Conservation (phyloP, 92 coral and sea anemone species). For the Micromussa lordhowensis region DNA sequence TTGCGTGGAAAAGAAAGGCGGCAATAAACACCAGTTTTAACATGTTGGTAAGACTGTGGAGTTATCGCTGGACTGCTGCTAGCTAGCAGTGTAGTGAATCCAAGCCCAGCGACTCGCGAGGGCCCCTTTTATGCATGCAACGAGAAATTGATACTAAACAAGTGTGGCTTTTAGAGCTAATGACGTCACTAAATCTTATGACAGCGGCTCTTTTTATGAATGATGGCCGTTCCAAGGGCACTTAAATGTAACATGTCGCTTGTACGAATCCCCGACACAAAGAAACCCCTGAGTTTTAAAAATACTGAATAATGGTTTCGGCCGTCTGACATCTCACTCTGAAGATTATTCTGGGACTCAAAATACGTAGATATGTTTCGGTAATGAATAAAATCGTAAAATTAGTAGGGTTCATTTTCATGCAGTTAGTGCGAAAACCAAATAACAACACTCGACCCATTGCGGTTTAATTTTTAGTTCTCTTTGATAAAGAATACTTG, state of each 20-base stretch:
- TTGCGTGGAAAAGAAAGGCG: not conserved
- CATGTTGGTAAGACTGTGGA: not conserved
- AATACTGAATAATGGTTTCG: not conserved
- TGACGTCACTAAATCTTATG: not conserved
- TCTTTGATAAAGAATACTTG: constrained; percentile 8
- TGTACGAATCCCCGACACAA: not conserved
- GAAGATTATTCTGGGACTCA: not conserved
- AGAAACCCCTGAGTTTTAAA: not conserved
- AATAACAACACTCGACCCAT: not conserved
- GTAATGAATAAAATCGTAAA: not conserved
- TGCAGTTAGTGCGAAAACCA: not conserved
- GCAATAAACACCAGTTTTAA: not conserved
- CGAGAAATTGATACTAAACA: not conserved
- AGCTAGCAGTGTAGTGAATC: no score
- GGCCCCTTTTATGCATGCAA: not conserved
- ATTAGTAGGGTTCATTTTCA: not conserved
- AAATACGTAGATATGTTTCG: not conserved
- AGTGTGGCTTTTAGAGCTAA: not conserved
- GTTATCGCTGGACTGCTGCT: not conserved
- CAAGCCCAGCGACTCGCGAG: no score
- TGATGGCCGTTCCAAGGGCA: constrained; percentile 10
- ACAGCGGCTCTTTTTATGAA: not conserved
- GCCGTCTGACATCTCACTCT: no score
- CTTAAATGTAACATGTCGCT: not conserved
- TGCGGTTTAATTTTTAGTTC: not conserved